phyloP scores from a whole-genome alignment of 2,888 invertebrate genomes.

The Crocallis elinguaria region DNA sequence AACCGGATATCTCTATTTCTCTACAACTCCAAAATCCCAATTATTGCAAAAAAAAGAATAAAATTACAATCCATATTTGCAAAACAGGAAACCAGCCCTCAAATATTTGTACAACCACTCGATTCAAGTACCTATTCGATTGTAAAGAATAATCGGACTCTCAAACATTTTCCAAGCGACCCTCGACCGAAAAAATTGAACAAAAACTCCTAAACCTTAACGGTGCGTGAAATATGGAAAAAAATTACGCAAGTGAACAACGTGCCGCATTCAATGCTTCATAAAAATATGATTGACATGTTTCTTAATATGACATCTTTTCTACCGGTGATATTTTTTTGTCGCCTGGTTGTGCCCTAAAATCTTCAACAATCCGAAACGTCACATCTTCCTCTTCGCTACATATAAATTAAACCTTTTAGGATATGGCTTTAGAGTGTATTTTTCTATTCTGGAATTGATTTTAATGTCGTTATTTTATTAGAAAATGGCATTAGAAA shows the following conservation, averaged over 20 bases:
- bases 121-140: constrained; percentile 46
- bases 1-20: constrained; percentile 10
- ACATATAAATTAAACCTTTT: constrained; percentile 22
- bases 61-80: constrained; percentile 33
- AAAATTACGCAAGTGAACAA: constrained; percentile 81
- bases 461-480: constrained; percentile 19
- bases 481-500: constrained; percentile 56
- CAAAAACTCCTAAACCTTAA: constrained; percentile 61
- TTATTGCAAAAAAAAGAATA: constrained; percentile 13
- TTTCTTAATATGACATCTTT: constrained; percentile 84
- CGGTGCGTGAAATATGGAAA: constrained; percentile 80
- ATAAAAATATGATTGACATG: constrained; percentile 85
- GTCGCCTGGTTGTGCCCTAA: constrained; percentile 67
- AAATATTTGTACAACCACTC: constrained; percentile 59
- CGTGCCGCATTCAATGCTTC: constrained; percentile 72
- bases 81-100: constrained; percentile 67
- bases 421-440: neutral
- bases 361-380: constrained; percentile 33
- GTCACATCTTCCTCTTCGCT: constrained; percentile 18
- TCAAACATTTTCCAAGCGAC: constrained; percentile 55
- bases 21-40: neutral
- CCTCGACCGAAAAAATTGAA: constrained; percentile 55
- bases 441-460: constrained; percentile 14
- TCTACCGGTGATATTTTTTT: constrained; percentile 83
- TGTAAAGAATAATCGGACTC: constrained; percentile 58